Conservation (phyloP, 2,888 invertebrate species). For the Diogma glabrata region DNA sequence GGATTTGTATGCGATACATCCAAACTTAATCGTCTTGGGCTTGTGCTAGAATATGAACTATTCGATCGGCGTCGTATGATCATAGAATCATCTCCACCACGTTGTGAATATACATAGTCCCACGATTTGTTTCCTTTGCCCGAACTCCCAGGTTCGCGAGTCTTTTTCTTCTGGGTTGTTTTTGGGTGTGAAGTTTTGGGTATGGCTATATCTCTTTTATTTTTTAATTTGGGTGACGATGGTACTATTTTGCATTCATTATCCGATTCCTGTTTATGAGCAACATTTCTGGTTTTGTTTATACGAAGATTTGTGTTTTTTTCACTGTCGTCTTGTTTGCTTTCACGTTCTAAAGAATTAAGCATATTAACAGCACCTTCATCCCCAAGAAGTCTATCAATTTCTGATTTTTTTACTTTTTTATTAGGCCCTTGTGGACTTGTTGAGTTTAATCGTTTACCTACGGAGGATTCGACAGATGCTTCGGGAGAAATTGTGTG, state of each 20-base stretch:
- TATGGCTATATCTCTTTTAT: background rate
- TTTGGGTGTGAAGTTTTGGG: background rate
- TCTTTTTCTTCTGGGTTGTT: background rate
- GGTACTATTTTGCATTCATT: conserved; percentile 16
- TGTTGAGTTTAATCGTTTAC: background rate
- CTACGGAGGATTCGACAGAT: background rate
- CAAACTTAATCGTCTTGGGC: conserved; percentile 48
- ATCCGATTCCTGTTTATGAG: background rate
- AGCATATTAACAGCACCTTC: conserved; percentile 81
- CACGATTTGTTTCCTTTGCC: conserved; percentile 31
- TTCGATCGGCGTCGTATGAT: conserved; percentile 75
- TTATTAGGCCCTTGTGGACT: conserved; percentile 26
- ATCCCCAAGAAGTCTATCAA: conserved; percentile 67
- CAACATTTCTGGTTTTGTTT: conserved; percentile 22
- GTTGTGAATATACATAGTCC: conserved; percentile 48
- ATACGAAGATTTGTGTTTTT: conserved; percentile 12
- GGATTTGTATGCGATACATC: conserved; percentile 29
- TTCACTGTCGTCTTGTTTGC: conserved; percentile 29
- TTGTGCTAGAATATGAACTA: conserved; percentile 65
- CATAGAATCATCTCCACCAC: conserved; percentile 62
- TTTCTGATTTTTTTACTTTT: conserved; percentile 52
- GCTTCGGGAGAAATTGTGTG: background rate
- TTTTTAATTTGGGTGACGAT: conserved; percentile 26
- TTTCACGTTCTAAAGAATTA: conserved; percentile 53
- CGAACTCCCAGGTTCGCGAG: background rate